Conservation (phyloP, 2,113 vertebrate genomes). For the Sebastes fasciatus region DNA sequence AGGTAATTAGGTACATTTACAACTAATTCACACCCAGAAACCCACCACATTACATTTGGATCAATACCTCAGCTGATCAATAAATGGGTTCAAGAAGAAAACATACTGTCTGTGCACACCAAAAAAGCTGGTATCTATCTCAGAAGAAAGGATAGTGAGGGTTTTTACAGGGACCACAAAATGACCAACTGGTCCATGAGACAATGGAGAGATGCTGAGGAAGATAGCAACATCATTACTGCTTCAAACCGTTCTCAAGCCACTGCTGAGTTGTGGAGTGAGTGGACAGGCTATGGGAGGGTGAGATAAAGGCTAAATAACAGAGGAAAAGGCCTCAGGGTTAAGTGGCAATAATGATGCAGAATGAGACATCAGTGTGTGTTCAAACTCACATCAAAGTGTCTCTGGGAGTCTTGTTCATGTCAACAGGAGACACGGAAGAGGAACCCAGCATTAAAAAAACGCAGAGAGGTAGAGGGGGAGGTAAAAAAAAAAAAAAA, state of each 20-base stretch:
- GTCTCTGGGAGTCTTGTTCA: constrained; percentile 70
- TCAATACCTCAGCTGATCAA: neutral
- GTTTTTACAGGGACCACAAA: constrained; percentile 2
- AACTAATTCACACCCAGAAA: neutral
- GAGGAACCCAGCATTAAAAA: constrained; percentile 54
- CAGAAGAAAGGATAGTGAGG: neutral
- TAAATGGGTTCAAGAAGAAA: neutral
- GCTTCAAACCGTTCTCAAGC: constrained; percentile 14
- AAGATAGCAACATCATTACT: constrained; percentile 23
- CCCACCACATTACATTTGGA: too few relatives aligned
- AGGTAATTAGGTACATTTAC: neutral
- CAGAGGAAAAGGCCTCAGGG: constrained; percentile 67
- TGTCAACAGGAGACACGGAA: constrained; percentile 74
- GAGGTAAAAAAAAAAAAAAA: constrained; percentile 27
- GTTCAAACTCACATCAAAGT: constrained; percentile 73
- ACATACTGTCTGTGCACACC: neutral
- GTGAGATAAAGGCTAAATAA: constrained; percentile 77
- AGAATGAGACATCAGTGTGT: constrained; percentile 67
- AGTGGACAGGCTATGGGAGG: constrained; percentile 14
- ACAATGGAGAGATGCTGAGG: constrained; percentile 28
- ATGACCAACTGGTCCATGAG: neutral
- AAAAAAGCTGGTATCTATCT: neutral
- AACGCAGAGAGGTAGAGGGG: constrained; percentile 50
- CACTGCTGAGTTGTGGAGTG: constrained; percentile 2
- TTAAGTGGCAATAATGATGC: constrained; percentile 80